A percentile compares a stretch with the other conserved stretches of the same genome.
phyloP scores from a whole-genome alignment of 2,888 invertebrate species.

The Lottia scabra region DNA sequence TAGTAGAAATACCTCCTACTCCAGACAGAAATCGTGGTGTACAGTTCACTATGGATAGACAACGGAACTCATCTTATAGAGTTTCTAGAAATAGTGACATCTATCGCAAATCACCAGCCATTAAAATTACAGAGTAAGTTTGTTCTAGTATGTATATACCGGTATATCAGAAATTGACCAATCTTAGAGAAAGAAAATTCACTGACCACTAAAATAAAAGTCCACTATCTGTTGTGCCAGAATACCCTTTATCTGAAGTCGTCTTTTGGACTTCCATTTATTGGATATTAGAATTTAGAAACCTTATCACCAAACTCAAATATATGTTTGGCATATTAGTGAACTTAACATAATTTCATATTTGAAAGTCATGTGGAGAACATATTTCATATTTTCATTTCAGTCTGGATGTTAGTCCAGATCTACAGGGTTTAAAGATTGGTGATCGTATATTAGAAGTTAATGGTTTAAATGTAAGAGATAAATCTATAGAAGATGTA shows the following conservation, averaged over 20 bases:
- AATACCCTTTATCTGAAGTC: no score
- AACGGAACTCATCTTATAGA: not conserved
- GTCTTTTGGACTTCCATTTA: no score
- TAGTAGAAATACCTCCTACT: conserved; percentile 82
- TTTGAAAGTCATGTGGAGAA: no score
- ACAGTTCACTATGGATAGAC: conserved; percentile 74
- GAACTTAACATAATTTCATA: no score
- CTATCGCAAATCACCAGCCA: conserved; percentile 30
- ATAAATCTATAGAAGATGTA: conserved; percentile 85
- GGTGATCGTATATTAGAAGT: conserved; percentile 95
- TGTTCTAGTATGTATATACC: not conserved
- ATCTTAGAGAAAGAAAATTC: no score
- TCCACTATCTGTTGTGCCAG: no score
- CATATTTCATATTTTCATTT: not conserved
- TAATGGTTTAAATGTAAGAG: conserved; percentile 88
- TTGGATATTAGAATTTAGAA: no score
- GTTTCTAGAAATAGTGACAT: conserved; percentile 8
- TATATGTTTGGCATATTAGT: no score
- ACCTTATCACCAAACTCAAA: no score
- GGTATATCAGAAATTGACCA: no score
- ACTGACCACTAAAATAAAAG: no score
- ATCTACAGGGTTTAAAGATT: conserved; percentile 86
- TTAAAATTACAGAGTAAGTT: conserved; percentile 55
- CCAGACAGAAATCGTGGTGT: conserved; percentile 73
- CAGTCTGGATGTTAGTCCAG: conserved; percentile 71